Percentiles rank a stretch among this genome's conserved stretches.
phyloP scores from a whole-genome alignment of 1,140 invertebrate genomes.

The Hylaeus volcanicus region DNA sequence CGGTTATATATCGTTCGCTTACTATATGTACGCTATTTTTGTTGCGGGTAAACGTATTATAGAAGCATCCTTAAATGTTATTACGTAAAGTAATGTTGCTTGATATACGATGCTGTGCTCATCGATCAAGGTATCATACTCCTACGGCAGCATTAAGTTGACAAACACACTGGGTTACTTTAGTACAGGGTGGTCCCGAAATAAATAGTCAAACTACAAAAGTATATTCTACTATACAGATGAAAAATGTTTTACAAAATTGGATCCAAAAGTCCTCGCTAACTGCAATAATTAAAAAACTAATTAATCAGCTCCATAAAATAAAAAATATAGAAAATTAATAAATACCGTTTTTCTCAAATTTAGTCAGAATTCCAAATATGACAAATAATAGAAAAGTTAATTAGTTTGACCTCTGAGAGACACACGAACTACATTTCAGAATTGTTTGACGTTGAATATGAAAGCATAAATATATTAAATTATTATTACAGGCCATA shows the following conservation, averaged over 20 bases:
- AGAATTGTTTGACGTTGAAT: too few species aligned
- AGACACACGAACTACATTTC: too few species aligned
- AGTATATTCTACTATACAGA: background rate
- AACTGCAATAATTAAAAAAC: background rate
- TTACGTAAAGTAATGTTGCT: conserved; percentile 56
- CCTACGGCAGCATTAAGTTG: conserved; percentile 52
- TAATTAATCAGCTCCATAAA: too few species aligned
- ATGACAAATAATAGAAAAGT: too few species aligned
- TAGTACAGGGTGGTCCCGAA: conserved; percentile 30
- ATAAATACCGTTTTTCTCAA: too few species aligned
- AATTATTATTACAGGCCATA: too few species aligned
- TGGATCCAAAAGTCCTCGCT: background rate
- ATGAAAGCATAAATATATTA: too few species aligned
- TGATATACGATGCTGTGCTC: conserved; percentile 31
- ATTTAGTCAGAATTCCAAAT: too few species aligned
- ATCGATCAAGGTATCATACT: conserved; percentile 62
- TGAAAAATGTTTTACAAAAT: background rate
- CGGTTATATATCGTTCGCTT: too few species aligned
- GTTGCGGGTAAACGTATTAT: background rate
- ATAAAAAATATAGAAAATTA: too few species aligned
- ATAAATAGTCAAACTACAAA: background rate
- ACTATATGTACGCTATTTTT: background rate
- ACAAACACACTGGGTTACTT: conserved; percentile 63
- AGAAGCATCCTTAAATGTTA: conserved; percentile 28
- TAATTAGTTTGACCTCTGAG: too few species aligned